Percentiles rank a stretch among this genome's conserved stretches.
These are phyloP conservation scores for Mesorhabditis belari DNA, from an alignment of 2,888 invertebrate genomes.

Conservation along the genomic window DNA sequence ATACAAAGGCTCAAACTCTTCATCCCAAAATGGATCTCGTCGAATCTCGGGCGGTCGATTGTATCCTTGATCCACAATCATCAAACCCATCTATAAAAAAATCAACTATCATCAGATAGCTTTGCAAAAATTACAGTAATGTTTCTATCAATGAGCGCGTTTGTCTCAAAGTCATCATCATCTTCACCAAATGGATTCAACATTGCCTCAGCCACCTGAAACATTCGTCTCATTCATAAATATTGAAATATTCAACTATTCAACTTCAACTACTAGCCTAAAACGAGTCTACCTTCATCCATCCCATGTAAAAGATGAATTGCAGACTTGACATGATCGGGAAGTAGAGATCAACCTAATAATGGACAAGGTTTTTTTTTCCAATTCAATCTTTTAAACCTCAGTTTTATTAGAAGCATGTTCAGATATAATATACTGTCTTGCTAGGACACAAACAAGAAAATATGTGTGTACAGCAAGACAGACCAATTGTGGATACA, in stretches of 20 bases:
- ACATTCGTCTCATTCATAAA: neutral
- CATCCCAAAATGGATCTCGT: slow-evolving; percentile 48
- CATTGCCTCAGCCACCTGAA: slow-evolving; percentile 37
- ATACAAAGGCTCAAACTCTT: slow-evolving; percentile 35
- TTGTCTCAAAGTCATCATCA: slow-evolving; percentile 39
- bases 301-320: slow-evolving; percentile 50
- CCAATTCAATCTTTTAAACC: slow-evolving; percentile 6
- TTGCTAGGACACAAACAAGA: slow-evolving; percentile 41
- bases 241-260: neutral
- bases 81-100: slow-evolving; percentile 41
- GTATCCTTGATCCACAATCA: slow-evolving; percentile 49
- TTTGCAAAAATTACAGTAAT: slow-evolving; percentile 20
- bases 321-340: slow-evolving; percentile 50
- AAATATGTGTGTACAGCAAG: slow-evolving; percentile 49
- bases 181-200: slow-evolving; percentile 41
- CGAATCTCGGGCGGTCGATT: slow-evolving; percentile 41
- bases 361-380: neutral
- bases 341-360: slow-evolving; percentile 44
- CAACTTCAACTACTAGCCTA: no score
- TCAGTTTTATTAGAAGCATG: slow-evolving; percentile 35
- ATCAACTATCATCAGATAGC: neutral
- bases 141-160: slow-evolving; percentile 39
- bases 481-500: slow-evolving; percentile 38
- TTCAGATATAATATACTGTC: slow-evolving; percentile 42
- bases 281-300: slow-evolving; percentile 41